Percentiles rank a stretch among this genome's conserved stretches.
Conservation (phyloP, 2,888 invertebrate genomes). For the Oscheius sp. region DNA sequence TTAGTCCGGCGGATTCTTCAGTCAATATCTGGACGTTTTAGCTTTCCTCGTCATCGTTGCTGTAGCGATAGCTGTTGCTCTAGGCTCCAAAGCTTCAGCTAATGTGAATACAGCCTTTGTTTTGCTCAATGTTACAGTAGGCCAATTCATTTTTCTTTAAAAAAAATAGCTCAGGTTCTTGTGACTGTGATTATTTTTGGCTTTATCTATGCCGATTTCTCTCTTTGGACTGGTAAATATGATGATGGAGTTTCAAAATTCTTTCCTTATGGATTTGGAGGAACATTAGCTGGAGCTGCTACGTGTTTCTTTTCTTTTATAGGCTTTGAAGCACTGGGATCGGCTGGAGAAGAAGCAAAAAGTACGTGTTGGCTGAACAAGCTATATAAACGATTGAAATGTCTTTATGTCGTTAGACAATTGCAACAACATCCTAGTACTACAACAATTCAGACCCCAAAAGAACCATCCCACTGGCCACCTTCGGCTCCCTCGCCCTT, state of each 20-base stretch:
- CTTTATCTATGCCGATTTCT: conserved; percentile 82
- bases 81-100: conserved; percentile 71
- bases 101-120: conserved; percentile 71
- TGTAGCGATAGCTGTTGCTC: conserved; percentile 58
- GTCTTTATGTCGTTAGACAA: neutral
- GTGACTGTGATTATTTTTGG: conserved; percentile 76
- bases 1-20: conserved; percentile 41
- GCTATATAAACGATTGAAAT: neutral
- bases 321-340: conserved; percentile 71
- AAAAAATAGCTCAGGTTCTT: conserved; percentile 63
- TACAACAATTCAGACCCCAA: conserved; percentile 51
- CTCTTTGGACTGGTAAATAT: conserved; percentile 78
- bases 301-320: conserved; percentile 72
- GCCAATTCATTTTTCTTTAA: neutral
- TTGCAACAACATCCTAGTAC: neutral
- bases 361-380: conserved; percentile 19
- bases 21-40: conserved; percentile 41
- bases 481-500: conserved; percentile 44
- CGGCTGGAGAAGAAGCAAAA: conserved; percentile 71
- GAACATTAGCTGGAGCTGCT: conserved; percentile 71
- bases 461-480: conserved; percentile 52
- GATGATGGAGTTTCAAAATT: conserved; percentile 38
- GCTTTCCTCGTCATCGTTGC: conserved; percentile 40
- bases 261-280: conserved; percentile 71
- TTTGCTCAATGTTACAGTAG: conserved; percentile 47